Evolutionary conservation across 2,797 vertebrate genomes (phyloP).

Genomic region (Dendrocincla tyrannina): DNA sequence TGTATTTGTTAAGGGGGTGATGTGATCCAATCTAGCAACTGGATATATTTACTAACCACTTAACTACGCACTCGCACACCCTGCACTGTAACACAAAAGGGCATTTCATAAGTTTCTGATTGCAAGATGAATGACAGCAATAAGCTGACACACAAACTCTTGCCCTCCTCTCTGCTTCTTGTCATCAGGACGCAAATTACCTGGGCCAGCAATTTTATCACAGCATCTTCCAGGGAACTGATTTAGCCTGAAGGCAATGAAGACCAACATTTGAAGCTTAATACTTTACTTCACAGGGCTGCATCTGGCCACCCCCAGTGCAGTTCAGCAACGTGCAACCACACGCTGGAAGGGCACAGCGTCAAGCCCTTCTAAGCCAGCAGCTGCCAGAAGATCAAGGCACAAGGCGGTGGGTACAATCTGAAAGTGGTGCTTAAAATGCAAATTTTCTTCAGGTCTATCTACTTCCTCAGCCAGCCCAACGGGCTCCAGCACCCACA

Average conservation of each 20-base stretch:
- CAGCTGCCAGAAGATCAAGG: background rate
- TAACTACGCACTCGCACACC: background rate
- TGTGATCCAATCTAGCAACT: background rate
- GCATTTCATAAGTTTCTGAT: conserved; percentile 18
- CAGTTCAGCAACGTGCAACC: background rate
- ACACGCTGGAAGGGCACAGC: background rate
- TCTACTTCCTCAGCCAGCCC: background rate
- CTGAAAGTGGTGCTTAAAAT: background rate
- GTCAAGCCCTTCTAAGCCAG: background rate
- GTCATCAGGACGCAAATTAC: conserved; percentile 1
- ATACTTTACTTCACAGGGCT: background rate
- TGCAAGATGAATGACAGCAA: conserved; percentile 43
- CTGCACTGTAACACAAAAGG: background rate
- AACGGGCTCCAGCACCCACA: background rate
- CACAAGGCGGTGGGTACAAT: background rate
- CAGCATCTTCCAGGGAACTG: background rate
- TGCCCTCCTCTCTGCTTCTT: conserved; percentile 2
- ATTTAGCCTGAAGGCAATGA: background rate
- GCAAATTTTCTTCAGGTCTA: background rate
- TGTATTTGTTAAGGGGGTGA: background rate
- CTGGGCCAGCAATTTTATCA: conserved; percentile 20
- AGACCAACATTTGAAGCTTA: background rate
- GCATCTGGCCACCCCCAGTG: background rate
- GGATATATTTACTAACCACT: conserved; percentile 25
- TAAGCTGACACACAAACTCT: conserved; percentile 27